These are phyloP conservation scores for Drosophila athabasca DNA, from an alignment of 1,140 invertebrate species.

Conservation along the genomic window DNA sequence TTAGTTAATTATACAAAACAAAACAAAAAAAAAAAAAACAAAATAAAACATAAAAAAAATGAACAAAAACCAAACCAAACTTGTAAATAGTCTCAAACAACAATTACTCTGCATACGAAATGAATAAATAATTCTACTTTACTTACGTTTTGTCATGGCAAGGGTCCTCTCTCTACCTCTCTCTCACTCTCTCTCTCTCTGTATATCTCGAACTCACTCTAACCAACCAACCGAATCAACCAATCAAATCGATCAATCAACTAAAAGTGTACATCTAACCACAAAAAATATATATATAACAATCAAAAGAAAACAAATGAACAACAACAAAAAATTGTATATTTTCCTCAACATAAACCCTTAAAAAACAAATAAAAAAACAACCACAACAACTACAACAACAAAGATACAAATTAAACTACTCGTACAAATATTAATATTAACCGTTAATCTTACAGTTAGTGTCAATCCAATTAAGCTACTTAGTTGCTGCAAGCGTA, in stretches of 20 bases:
- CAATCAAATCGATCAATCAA: conserved; percentile 52
- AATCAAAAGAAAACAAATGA: conserved; percentile 30
- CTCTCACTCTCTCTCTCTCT: conserved; percentile 49
- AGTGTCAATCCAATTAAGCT: conserved; percentile 79
- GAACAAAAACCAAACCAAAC: conserved; percentile 68
- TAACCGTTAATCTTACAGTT: conserved; percentile 49
- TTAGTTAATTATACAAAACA: conserved; percentile 46
- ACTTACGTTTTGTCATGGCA: conserved; percentile 77
- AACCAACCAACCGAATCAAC: conserved; percentile 13
- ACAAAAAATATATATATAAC: conserved; percentile 71
- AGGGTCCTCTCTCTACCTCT: conserved; percentile 77
- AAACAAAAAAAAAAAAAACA: conserved; percentile 39
- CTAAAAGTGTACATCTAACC: conserved; percentile 53
- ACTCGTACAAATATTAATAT: conserved; percentile 58
- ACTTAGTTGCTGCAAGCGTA: conserved; percentile 79
- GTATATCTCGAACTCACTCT: conserved; percentile 58
- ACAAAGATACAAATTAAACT: conserved; percentile 56
- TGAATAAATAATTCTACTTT: conserved; percentile 68
- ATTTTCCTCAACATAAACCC: conserved; percentile 42
- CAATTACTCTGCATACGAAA: conserved; percentile 75
- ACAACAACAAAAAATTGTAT: conserved; percentile 53
- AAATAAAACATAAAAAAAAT: conserved; percentile 16
- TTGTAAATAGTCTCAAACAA: conserved; percentile 80
- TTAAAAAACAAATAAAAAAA: conserved; percentile 50
- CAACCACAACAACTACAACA: conserved; percentile 27